Evolutionary conservation across 2,113 vertebrate genomes (phyloP).

Genomic region (Takifugu flavidus): DNA sequence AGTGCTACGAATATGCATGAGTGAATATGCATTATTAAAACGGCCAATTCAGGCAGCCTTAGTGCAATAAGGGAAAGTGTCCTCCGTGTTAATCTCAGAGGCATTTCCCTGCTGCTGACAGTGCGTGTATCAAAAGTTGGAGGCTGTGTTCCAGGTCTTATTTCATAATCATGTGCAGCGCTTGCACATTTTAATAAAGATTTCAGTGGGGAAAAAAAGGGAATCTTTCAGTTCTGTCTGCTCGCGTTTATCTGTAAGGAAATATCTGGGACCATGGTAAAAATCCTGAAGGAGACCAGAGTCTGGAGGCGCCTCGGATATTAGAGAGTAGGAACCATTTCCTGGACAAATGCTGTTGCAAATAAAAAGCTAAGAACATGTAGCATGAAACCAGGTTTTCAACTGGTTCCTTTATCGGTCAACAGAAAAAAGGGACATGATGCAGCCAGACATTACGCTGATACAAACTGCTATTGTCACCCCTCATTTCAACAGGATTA

Average conservation of each 20-base stretch:
- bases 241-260: neutral
- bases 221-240: slow-evolving; percentile 10
- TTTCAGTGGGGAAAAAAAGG: slow-evolving; percentile 10
- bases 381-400: too few relatives aligned
- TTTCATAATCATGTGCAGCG: slow-evolving; percentile 53
- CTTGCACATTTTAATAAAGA: slow-evolving; percentile 51
- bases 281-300: too few relatives aligned
- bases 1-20: slow-evolving; percentile 62
- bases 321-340: too few relatives aligned
- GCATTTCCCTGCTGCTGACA: slow-evolving; percentile 58
- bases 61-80: slow-evolving; percentile 48
- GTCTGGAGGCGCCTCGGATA: neutral
- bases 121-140: slow-evolving; percentile 41
- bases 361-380: too few relatives aligned
- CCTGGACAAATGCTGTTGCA: too few relatives aligned
- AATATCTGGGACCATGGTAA: neutral
- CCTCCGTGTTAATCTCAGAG: slow-evolving; percentile 58
- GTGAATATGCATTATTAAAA: slow-evolving; percentile 71
- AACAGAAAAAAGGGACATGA: neutral
- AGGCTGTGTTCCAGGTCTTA: slow-evolving; percentile 44
- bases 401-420: too few relatives aligned
- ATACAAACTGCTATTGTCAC: slow-evolving; percentile 55
- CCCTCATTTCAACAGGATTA: slow-evolving; percentile 48
- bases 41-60: slow-evolving; percentile 43
- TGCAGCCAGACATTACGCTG: slow-evolving; percentile 17